Conservation (phyloP, 2,888 invertebrate species). For the Griposia aprilina region DNA sequence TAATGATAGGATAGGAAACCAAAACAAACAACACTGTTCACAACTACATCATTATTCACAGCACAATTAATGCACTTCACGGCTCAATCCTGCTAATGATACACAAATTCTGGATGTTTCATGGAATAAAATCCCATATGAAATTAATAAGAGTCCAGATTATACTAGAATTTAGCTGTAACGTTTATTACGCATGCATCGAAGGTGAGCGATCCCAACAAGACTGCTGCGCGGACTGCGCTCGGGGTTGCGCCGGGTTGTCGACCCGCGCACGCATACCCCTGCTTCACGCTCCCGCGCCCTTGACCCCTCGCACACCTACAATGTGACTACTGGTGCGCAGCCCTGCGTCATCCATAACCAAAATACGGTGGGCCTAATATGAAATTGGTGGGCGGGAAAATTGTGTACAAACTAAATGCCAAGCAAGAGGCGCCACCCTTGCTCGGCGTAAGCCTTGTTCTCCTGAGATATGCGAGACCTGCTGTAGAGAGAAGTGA, state of each 20-base stretch:
- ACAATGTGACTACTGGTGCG: slow-evolving; percentile 1
- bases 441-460: too few relatives aligned
- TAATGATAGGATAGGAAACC: background rate
- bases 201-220: slow-evolving; percentile 14
- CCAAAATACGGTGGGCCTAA: background rate
- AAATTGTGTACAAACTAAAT: background rate
- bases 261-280: background rate
- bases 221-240: slow-evolving; percentile 5
- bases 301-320: background rate
- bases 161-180: background rate
- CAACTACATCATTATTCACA: slow-evolving; percentile 13
- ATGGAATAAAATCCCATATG: background rate
- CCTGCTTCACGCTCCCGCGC: too few relatives aligned
- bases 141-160: background rate
- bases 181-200: slow-evolving; percentile 2
- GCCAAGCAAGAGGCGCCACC: background rate
- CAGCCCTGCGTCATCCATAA: background rate
- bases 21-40: slow-evolving; percentile 30
- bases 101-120: background rate
- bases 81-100: background rate
- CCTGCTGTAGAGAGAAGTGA: slow-evolving; percentile 1
- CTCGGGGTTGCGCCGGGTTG: background rate
- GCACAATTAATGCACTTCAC: slow-evolving; percentile 9
- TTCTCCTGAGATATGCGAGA: background rate
- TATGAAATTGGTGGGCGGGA: slow-evolving; percentile 1